Evolutionary conservation across 2,888 invertebrate species (phyloP).

Genomic region (Hyposoter dolosus): DNA sequence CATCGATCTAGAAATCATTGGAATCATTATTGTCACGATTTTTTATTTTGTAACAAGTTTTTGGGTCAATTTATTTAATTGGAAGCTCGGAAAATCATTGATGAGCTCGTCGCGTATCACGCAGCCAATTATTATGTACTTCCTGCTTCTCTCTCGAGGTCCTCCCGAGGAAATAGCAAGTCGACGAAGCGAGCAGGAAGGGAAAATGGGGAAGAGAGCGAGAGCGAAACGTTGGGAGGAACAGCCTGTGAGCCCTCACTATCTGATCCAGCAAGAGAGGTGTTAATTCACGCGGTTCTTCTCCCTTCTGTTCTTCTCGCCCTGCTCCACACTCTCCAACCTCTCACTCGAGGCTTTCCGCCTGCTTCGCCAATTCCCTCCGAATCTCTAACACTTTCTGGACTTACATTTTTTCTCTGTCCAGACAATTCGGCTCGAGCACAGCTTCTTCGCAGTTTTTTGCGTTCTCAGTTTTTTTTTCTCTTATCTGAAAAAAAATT

Average conservation of each 20-base stretch:
- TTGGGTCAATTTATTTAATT: not conserved
- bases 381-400: slow-evolving; percentile 43
- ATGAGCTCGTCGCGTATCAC: slow-evolving; percentile 69
- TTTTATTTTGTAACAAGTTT: no score
- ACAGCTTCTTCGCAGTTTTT: not conserved
- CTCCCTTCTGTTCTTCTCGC: slow-evolving; percentile 64
- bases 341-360: slow-evolving; percentile 54
- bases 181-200: slow-evolving; percentile 35
- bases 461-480: not conserved
- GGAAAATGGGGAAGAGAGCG: slow-evolving; percentile 42
- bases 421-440: not conserved
- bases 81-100: slow-evolving; percentile 20
- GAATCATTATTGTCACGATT: not conserved
- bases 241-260: slow-evolving; percentile 73
- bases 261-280: slow-evolving; percentile 83
- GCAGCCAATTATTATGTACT: slow-evolving; percentile 76
- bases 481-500: not conserved
- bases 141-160: slow-evolving; percentile 24
- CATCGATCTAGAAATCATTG: not conserved
- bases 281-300: slow-evolving; percentile 82
- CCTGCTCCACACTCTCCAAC: slow-evolving; percentile 49
- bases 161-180: slow-evolving; percentile 10
- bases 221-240: slow-evolving; percentile 63
- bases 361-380: slow-evolving; percentile 62
- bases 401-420: not conserved